phyloP scores from a whole-genome alignment of 1,140 invertebrate genomes.

The Hylyphantes graminicola region DNA sequence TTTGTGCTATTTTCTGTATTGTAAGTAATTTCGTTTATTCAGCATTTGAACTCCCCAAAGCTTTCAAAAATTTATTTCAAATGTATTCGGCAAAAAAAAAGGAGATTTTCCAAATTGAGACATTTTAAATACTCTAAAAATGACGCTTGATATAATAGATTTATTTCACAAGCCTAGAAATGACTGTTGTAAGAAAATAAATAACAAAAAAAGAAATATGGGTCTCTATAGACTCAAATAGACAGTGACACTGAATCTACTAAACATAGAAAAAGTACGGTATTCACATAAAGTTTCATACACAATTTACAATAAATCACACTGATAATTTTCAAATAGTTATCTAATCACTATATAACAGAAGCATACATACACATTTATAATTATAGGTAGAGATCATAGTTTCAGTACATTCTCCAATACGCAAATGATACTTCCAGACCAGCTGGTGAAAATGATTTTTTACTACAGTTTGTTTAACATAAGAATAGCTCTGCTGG shows the following conservation, averaged over 20 bases:
- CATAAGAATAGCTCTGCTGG: too few species aligned
- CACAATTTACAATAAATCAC: slow-evolving; percentile 26
- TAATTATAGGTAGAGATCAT: slow-evolving; percentile 43
- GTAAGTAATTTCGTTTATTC: too few species aligned
- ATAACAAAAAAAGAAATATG: slow-evolving; percentile 31
- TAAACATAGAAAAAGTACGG: slow-evolving; percentile 21
- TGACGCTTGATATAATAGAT: background rate
- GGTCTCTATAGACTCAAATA: background rate
- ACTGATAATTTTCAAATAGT: background rate
- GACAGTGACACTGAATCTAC: background rate
- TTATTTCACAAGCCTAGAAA: slow-evolving; percentile 20
- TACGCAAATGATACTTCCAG: slow-evolving; percentile 40
- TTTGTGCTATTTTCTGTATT: too few species aligned
- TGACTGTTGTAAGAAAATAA: slow-evolving; percentile 40
- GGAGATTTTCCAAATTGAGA: too few species aligned
- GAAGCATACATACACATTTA: slow-evolving; percentile 27
- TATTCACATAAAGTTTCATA: slow-evolving; percentile 7
- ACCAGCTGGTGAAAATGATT: slow-evolving; percentile 41
- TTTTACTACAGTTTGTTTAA: too few species aligned
- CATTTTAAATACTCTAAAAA: background rate
- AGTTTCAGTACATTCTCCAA: slow-evolving; percentile 21
- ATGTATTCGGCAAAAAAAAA: too few species aligned
- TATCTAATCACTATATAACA: slow-evolving; percentile 18
- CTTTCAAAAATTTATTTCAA: too few species aligned
- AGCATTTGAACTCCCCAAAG: too few species aligned